Base-by-base conservation (phyloP, 2,888 invertebrate species). In the Dasysyrphus albostriatus region DNA sequence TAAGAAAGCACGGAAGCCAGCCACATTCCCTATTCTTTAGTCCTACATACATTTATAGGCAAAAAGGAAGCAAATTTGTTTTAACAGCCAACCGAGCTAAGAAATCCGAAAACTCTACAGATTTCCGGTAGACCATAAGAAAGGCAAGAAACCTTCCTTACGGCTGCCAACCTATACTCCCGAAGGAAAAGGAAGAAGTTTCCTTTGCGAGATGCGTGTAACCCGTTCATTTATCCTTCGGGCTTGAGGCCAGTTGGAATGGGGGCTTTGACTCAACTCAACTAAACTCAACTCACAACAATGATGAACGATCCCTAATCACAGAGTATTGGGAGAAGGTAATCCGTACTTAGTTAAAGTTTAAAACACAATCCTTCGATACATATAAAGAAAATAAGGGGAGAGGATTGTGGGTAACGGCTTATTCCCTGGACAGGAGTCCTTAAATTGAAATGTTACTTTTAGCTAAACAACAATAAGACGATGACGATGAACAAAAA, bases 291-390 rank as follows among this genome's bases (percentile, higher is more conserved):
- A 74, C 83, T 72, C 65, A 75, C 82, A 83, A 83, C 87, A 87
- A 87, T 87, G 87, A 87, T 87, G 87, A 87, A 87, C 83, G 87
- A 83, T 78, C 83, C 78, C 74, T 87, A 87, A 87, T 87, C 87
- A 87, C 75, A 87, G 87, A 79, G 83, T 78, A 87, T 79, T 87
- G 87, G 78, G 83, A 87, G 87, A 78, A 79, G 78, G 87, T 87
- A 87, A 87, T 87, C 87, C 87, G 78, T 87, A 87, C 83, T 87
- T 87, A 87, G 87, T 75, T 83, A 79, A 83, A 87, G 78, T 87
- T 87, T 87, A 79, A 83, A 87, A 87, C 75, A 75, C 83, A 87
- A 87, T 87, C 82, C 85, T 44, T 81, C 32, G 14, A 54, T 32
- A n/a, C 24, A 49, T 14, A 5, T 16, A 47, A 4, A 61, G 29